Conservation (phyloP, 2,888 invertebrate genomes). For the Agonopterix arenella region DNA sequence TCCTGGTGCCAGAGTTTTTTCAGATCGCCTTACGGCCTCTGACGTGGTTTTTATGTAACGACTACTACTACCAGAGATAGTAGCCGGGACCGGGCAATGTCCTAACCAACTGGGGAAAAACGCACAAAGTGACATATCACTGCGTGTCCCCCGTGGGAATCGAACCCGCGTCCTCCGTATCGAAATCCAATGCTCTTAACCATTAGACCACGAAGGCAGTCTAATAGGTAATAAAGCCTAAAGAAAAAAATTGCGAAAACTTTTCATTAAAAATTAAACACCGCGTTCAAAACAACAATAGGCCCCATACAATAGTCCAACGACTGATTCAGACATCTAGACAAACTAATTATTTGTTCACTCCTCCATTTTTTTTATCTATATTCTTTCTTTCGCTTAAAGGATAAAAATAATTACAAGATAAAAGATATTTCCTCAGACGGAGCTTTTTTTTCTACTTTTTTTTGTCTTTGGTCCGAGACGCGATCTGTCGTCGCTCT, state of each 20-base stretch:
- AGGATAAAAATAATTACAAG: conserved; percentile 76
- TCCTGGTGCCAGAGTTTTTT: too few species aligned
- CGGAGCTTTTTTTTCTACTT: conserved; percentile 29
- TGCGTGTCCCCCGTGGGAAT: too few species aligned
- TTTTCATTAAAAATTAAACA: conserved; percentile 9
- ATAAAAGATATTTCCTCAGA: conserved; percentile 62
- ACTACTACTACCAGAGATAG: too few species aligned
- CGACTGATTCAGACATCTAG: conserved; percentile 59
- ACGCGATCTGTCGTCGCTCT: conserved; percentile 57
- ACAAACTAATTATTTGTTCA: conserved; percentile 63
- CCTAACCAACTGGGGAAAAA: too few species aligned
- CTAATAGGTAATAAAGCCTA: neutral
- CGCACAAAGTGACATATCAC: too few species aligned
- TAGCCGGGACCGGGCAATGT: too few species aligned
- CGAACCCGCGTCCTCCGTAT: too few species aligned
- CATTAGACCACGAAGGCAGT: too few species aligned
- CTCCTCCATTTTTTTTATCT: conserved; percentile 39
- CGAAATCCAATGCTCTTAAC: too few species aligned
- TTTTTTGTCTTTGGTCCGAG: conserved; percentile 37
- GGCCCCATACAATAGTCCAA: conserved; percentile 1
- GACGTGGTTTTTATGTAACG: too few species aligned
- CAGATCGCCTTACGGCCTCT: too few species aligned
- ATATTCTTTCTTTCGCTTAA: conserved; percentile 60
- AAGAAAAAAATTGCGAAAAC: neutral
- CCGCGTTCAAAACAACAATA: conserved; percentile 6